These are phyloP conservation scores for Ectemnius cavifrons DNA, from an alignment of 2,888 invertebrate genomes.

Conservation along the genomic window DNA sequence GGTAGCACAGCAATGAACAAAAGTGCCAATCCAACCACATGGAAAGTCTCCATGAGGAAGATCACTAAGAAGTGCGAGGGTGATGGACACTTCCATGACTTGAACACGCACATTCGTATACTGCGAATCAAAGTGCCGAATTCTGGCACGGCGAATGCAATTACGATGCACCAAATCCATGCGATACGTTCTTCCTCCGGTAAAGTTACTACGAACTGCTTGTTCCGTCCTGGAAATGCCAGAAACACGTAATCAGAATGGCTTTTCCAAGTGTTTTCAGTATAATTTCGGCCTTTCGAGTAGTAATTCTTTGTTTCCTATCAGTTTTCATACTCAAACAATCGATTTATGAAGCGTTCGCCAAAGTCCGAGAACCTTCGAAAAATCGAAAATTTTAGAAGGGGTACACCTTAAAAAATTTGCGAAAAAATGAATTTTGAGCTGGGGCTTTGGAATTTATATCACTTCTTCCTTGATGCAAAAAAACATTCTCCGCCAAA, in stretches of 20 bases:
- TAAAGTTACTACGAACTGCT: constrained; percentile 88
- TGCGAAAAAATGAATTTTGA: too few species aligned
- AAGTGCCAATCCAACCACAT: constrained; percentile 91
- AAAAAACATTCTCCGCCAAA: too few species aligned
- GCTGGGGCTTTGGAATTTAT: too few species aligned
- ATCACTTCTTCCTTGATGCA: too few species aligned
- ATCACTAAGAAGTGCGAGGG: constrained; percentile 84
- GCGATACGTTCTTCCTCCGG: constrained; percentile 92
- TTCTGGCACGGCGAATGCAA: constrained; percentile 93
- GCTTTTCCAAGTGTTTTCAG: not conserved
- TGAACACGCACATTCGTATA: constrained; percentile 93
- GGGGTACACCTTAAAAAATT: too few species aligned
- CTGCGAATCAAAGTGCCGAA: constrained; percentile 91
- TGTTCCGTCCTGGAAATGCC: constrained; percentile 86
- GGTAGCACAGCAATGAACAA: constrained; percentile 94
- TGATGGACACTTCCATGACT: constrained; percentile 88
- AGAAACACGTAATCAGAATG: constrained; percentile 13
- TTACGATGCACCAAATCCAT: constrained; percentile 95
- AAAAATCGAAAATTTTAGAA: too few species aligned
- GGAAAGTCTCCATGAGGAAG: constrained; percentile 91
- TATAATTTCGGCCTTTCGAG: too few species aligned
- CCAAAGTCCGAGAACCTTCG: too few species aligned
- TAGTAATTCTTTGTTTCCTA: too few species aligned
- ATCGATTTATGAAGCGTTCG: too few species aligned
- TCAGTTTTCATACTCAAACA: too few species aligned